Base-by-base conservation (phyloP, 30 jellyfish, hydroid and myxozoan genomes). In the Pseudorhiza aurosa region DNA sequence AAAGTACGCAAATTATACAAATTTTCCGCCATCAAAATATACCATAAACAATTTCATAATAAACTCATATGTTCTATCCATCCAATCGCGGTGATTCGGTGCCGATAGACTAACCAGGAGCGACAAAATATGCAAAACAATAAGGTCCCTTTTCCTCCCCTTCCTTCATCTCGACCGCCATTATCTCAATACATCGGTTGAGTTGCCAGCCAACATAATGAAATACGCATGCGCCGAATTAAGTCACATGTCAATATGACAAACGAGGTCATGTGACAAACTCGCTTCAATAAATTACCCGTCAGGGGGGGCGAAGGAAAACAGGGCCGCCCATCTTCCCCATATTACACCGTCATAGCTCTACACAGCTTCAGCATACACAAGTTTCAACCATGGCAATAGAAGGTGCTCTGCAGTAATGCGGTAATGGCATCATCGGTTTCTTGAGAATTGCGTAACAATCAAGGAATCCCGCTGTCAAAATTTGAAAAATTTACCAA, bases 211-310 rank as follows among this genome's bases (percentile, higher is more conserved):
- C 79, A 64, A 14, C 58, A 62, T 30, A 57, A 31, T 65, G 83
- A 39, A 17, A 10, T 65, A 40, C 91, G 91, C 91, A 80, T 80
- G 91, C 91, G 91, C 51, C 57, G 12, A 10, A 15, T 31, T 58
- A 29, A 80, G 91, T 80, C 91, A 80, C 91, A 80, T 80, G 91
- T 65, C 91, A 80, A 80, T 36, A 77, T 58, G 81, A 51, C 77
- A 73, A 49, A 53, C 74, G 72, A 73, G 86, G 86, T 73, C 86
- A 73, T 73, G 86, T 73, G 86, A 73, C 72, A 73, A 55, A 11
- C 15, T 57, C 73, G 65, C 51, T 43, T 33, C 32, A 65, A 63
- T 63, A n/a, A 63, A 21, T 63, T 63, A 27, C 56, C 77, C 30
- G 30, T 28, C 30, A 29, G n/a, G n/a, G n/a, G n/a, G n/a, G n/a